Evolutionary conservation across 2,797 vertebrate genomes (phyloP), one percentile per base, ranked within the genome.

Genomic region (Smutsia gigantea): DNA sequence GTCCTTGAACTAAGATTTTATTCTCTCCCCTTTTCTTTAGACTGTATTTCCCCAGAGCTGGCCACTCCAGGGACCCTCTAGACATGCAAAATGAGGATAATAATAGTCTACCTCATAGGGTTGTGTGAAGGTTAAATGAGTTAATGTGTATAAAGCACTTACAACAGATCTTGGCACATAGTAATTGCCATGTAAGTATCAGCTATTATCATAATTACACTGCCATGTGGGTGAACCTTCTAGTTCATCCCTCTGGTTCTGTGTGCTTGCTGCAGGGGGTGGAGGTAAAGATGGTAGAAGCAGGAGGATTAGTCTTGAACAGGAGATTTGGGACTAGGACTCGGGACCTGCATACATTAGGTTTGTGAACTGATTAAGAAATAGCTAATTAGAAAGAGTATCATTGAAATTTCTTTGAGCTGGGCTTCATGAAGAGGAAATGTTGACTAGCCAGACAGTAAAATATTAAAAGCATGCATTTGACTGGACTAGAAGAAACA

Each of bases 91-190:
- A 92, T 75, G 77, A 87, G 55, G 87, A 75, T 83, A 86, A 59
- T 75, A 78, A 51, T 39, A 79, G 75, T 37, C 42, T 88, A 83
- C 72, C 63, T 93, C 75, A 46, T 11, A 95, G 49, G 46, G 9
- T 53, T 64, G 3, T 86, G 59, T 74, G 68, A 93, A 97, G 90
- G 57, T 83, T 95, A 82, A 96, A 94, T 69, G 87, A 95, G 39
- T 90, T 57, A 86, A 86, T 94, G 86, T 1, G 12, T 71, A 15
- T 81, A 61, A 84, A 93, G 71, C 61, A 66, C 75, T 97, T 91
- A 93, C 6, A 71, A 9, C 53, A 68, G 86, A 94, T 81, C 42
- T 39, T 77, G 49, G 86, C 78, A 87, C 57, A 31, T 55, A 69
- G 71, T 94, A 88, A 91, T 94, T 77, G 71, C 37, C 55, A 7